Evolutionary conservation across 2,888 invertebrate species (phyloP), one percentile per base, ranked within the genome.

Genomic region (Mesorhabditis spiculigera): DNA sequence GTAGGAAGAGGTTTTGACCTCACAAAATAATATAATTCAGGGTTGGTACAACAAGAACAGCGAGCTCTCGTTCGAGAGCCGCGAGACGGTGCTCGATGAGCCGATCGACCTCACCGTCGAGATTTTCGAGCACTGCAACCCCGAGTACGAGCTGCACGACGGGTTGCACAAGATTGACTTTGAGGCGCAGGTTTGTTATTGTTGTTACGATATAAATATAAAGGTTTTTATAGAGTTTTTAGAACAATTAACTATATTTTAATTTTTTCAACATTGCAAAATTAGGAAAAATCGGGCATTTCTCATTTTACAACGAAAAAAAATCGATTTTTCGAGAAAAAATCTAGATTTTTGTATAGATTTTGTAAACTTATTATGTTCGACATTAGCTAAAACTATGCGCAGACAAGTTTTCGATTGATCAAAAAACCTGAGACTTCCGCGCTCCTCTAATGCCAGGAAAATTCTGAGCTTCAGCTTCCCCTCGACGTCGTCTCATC

Each of bases 401-500:
- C 28, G 28, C 28, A 28, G 28, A 28, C 28, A 28, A 28, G 28
- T 28, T 28, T 1, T 28, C 28, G 28, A 28, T 28, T 28, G 28
- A 3, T 28, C 28, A 28, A 28, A 28, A 28, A 28, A 28, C 28
- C 28, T 28, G 28, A 28, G 28, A 28, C 28, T 1, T 28, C 28
- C 3, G 28, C 28, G 28, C 28, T 28, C 28, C 28, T 28, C 28
- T 28, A 28, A 28, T 28, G 28, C 28, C 28, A 28, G n/a, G n/a
- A n/a, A 28, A 28, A 28, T 28, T 28, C 28, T 28, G 13, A 61
- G 28, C 71, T 68, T 65, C 43, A 77, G 65, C 69, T 82, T 62
- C 82, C 83, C 10, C 70, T 82, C 5, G 82, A 83, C 68, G 80
- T 82, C 6, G 70, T 80, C 3, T 83, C 81, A 2, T 78, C 81